Conservation (phyloP, 1,140 invertebrate species). For the Cyphomyrmex costatus region DNA sequence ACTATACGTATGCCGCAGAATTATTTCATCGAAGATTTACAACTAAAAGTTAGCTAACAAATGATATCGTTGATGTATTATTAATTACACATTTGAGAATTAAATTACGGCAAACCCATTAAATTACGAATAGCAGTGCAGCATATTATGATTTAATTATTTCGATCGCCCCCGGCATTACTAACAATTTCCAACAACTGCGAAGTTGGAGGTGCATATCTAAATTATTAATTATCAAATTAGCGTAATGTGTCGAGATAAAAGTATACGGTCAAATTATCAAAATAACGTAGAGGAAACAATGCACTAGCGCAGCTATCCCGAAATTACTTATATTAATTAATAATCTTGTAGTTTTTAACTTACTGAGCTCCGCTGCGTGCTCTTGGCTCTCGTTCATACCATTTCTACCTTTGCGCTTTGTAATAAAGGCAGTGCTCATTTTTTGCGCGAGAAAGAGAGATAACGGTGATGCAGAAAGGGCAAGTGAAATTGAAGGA, state of each 20-base stretch:
- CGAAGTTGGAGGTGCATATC: background rate
- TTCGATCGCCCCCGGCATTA: constrained; percentile 5
- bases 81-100: constrained; percentile 32
- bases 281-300: background rate
- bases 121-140: background rate
- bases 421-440: constrained; percentile 43
- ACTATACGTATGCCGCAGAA: background rate
- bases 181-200: constrained; percentile 23
- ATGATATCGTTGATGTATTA: constrained; percentile 9
- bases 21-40: constrained; percentile 29
- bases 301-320: background rate
- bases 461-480: constrained; percentile 50
- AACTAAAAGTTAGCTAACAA: constrained; percentile 5
- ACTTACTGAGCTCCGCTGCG: background rate
- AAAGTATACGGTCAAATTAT: background rate
- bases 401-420: background rate
- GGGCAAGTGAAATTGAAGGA: constrained; percentile 53
- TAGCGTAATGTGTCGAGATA: constrained; percentile 8
- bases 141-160: constrained; percentile 42
- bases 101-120: background rate
- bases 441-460: constrained; percentile 47
- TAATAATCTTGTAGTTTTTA: constrained; percentile 13
- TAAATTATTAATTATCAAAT: constrained; percentile 43
- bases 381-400: background rate
- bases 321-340: constrained; percentile 40